Evolutionary conservation across 2,797 vertebrate species (phyloP).

Genomic region (Lagorchestes hirsutus): DNA sequence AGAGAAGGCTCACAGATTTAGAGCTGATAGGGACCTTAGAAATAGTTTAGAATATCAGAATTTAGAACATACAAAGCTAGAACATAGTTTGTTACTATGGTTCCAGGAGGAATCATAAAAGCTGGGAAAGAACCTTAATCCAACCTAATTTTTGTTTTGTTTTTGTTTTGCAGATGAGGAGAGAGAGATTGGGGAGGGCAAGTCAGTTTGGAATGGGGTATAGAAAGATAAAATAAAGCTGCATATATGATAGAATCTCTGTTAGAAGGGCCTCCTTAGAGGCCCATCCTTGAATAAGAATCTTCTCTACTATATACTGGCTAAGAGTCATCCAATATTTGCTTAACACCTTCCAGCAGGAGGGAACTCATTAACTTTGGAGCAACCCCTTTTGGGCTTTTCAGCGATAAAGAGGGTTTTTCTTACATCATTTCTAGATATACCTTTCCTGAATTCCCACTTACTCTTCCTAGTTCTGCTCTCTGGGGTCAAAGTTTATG

Average conservation of each 20-base stretch:
- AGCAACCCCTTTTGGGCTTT: neutral
- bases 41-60: neutral
- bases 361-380: neutral
- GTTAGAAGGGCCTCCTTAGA: neutral
- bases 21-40: neutral
- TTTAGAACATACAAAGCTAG: neutral
- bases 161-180: neutral
- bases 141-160: too few relatives aligned
- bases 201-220: neutral
- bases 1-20: neutral
- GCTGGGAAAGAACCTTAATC: too few relatives aligned
- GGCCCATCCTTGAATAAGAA: neutral
- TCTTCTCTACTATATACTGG: neutral
- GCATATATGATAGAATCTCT: neutral
- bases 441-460: neutral
- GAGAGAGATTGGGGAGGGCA: neutral
- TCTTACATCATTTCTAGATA: neutral
- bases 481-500: neutral
- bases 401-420: neutral
- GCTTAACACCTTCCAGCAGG: neutral
- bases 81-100: neutral
- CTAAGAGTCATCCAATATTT: too few relatives aligned
- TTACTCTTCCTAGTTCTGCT: neutral
- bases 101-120: neutral
- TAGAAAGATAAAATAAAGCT: neutral